A percentile compares a stretch with the other conserved stretches of the same genome.
These are phyloP conservation scores for Caenorhabditis briggsae DNA, from an alignment of 1,140 invertebrate species.

Conservation along the genomic window DNA sequence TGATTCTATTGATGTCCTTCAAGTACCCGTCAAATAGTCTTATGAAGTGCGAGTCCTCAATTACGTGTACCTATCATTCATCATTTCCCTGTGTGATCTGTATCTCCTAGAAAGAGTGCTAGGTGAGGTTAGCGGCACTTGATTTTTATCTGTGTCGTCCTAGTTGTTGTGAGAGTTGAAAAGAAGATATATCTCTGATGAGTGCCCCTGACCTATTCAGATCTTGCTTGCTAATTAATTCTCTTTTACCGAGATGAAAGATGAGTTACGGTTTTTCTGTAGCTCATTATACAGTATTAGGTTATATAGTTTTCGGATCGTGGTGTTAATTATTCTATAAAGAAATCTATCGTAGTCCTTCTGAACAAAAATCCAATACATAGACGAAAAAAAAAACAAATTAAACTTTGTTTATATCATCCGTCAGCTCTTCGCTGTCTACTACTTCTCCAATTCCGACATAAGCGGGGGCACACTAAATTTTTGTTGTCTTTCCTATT, in stretches of 20 bases:
- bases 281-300: too few species aligned
- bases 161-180: background rate
- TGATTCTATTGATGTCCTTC: background rate
- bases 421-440: background rate
- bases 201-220: background rate
- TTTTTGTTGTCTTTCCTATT: background rate
- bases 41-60: background rate
- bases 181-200: constrained; percentile 12
- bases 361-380: too few species aligned
- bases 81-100: background rate
- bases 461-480: background rate
- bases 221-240: too few species aligned
- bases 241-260: too few species aligned
- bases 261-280: too few species aligned
- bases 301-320: too few species aligned
- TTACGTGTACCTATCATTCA: constrained; percentile 50
- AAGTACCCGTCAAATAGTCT: background rate
- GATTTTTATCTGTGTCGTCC: constrained; percentile 11
- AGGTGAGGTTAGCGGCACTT: background rate
- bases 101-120: constrained; percentile 16
- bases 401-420: constrained; percentile 4
- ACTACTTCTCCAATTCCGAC: constrained; percentile 11
- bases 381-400: background rate
- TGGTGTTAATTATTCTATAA: too few species aligned
- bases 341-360: background rate